Base-by-base conservation (phyloP, 2,113 vertebrate genomes). In the Edolisoma coerulescens region DNA sequence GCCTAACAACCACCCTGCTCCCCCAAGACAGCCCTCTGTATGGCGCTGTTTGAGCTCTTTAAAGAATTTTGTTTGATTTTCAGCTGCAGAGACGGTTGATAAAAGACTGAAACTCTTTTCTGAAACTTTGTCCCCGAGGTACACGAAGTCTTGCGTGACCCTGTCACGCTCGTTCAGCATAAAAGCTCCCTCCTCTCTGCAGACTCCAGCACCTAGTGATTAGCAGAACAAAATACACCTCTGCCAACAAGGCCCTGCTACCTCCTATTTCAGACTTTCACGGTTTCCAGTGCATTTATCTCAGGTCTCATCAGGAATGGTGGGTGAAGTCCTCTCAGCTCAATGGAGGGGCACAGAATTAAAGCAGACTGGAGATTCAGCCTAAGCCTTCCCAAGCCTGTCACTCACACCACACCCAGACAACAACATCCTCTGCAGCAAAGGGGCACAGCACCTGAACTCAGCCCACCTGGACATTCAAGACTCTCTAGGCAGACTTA, bases 1-100 rank as follows among this genome's bases (percentile, higher is more conserved):
- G 71, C 27, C 78, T 88, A 88, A 95, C 70, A 94, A 65, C 53
- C 23, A 53, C 18, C 32, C 17, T 30, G 82, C 32, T 90, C 59
- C 63, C 82, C 42, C 28, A 88, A n/a, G 78, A 69, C 26, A 8
- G n/a, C 52, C 16, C 2, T 44, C 35, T 79, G 28, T 75, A 32
- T 71, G 41, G 53, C 88, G 24, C 90, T 3, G 79, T 7, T 80
- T 79, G 94, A 93, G 85, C 54, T 45, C 67, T 90, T 85, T 57
- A 93, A 94, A 90, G 75, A 65, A 42, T 76, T 88, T 45, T 80
- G 13, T 83, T 94, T 90, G 53, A 28, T 73, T 92, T 92, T 73
- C 53, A 74, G 70, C 67, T 49, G 63, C 78, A 65, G n/a, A 93
- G 41, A 22, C 26, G 57, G 44, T n/a, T 80, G 92, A 88, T 83